These are phyloP conservation scores for Pseudolycoriella hygida DNA, from an alignment of 2,888 invertebrate species.

Conservation along the genomic window DNA sequence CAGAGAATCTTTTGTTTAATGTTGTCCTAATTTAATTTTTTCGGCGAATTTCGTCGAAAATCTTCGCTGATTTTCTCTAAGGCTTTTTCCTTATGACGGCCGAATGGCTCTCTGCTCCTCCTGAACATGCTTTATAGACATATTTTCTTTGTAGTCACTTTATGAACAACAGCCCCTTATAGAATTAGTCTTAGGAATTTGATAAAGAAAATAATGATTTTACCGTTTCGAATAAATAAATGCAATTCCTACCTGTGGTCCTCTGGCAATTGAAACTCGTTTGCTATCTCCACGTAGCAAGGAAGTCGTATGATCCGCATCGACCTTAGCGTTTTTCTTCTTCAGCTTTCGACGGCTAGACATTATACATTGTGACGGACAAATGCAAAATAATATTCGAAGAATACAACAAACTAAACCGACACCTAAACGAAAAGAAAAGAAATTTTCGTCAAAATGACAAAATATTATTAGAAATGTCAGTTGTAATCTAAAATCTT, in stretches of 20 bases:
- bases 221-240: background rate
- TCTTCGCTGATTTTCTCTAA: too few relatives aligned
- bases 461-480: too few relatives aligned
- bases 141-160: too few relatives aligned
- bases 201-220: background rate
- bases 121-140: too few relatives aligned
- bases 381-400: slow-evolving; percentile 68
- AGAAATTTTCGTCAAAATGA: slow-evolving; percentile 1
- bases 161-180: too few relatives aligned
- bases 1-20: too few relatives aligned
- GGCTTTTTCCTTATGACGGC: too few relatives aligned
- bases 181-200: too few relatives aligned
- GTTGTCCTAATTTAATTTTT: too few relatives aligned
- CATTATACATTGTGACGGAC: slow-evolving; percentile 56
- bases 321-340: slow-evolving; percentile 30
- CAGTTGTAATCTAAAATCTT: too few relatives aligned
- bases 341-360: slow-evolving; percentile 44
- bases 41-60: too few relatives aligned
- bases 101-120: too few relatives aligned
- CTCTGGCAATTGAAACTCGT: slow-evolving; percentile 27
- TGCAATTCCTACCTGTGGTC: slow-evolving; percentile 20
- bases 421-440: slow-evolving; percentile 31
- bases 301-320: slow-evolving; percentile 30
- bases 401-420: slow-evolving; percentile 70
- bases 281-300: slow-evolving; percentile 27